Evolutionary conservation across 2,888 invertebrate species (phyloP), one percentile per base, ranked within the genome.

Genomic region (Cyrtodaria siliqua): DNA sequence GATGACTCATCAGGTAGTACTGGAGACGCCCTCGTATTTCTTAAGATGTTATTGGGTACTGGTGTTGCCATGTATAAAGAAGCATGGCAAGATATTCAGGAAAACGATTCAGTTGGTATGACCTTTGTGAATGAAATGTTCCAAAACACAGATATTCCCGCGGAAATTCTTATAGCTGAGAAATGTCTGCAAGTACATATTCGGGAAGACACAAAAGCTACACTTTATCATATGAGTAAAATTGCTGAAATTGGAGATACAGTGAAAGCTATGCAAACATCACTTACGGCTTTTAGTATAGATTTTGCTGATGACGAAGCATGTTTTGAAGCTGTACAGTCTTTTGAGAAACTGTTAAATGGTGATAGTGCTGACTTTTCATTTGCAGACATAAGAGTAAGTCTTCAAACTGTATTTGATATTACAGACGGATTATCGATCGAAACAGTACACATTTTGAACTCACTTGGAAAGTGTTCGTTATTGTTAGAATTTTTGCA

Each of bases 401-500:
- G 69, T 3, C 38, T 83, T 4, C 24, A 62, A 20, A 66, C 47
- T 14, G 42, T 86, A 9, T 66, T 68, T 52, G 20, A 24, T 12
- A 53, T 80, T n/a, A 44, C 66, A 20, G 16, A 72, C 0, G 56
- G 66, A 2, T 56, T 77, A 2, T n/a, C 42, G 14, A 52, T 52
- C 3, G 40, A 57, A 6, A 55, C 72, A 3, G 44, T 67, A 9
- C 20, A 26, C n/a, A 61, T 77, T 6, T 47, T 77, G 53, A 23
- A 44, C 4, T 29, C 47, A 12, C 52, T 77, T 14, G 67, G 71
- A 24, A 53, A 55, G 1, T 47, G 71, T 18, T 47, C 62, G 18
- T 47, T 23, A 9, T 62, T 86, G 23, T 40, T 86, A 0, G 67
- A 75, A 6, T 87, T 87, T 64, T 47, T 87, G 8, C 33, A 40